Evolutionary conservation across 2,888 invertebrate species (phyloP).

Genomic region (Oxyteleia sp.): DNA sequence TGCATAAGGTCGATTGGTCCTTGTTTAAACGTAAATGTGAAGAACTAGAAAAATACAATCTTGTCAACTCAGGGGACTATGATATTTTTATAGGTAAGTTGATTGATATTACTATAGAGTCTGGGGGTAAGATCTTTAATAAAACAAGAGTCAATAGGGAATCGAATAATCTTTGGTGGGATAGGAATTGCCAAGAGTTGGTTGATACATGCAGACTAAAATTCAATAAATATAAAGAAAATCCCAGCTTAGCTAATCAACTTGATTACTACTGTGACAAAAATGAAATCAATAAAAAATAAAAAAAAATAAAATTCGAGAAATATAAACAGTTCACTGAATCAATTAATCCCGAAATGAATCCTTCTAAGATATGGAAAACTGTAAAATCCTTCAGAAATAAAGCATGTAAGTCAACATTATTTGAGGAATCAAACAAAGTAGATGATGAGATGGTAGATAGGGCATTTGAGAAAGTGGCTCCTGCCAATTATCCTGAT

Average conservation of each 20-base stretch:
- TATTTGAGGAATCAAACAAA: too few relatives aligned
- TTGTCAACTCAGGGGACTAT: constrained; percentile 6
- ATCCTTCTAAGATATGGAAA: too few relatives aligned
- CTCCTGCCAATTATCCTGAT: too few relatives aligned
- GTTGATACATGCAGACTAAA: background rate
- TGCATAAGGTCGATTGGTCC: background rate
- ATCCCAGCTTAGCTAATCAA: constrained; percentile 13
- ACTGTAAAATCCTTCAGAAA: too few relatives aligned
- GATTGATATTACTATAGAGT: background rate
- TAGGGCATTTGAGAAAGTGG: too few relatives aligned
- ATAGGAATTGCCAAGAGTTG: constrained; percentile 11
- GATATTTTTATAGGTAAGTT: constrained; percentile 4
- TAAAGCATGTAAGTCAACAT: too few relatives aligned
- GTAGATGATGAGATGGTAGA: too few relatives aligned
- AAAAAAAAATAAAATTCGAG: background rate
- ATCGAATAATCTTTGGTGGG: constrained; percentile 17
- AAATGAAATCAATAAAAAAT: constrained; percentile 1
- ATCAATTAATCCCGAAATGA: too few relatives aligned
- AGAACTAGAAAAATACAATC: background rate
- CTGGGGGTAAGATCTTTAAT: constrained; percentile 4
- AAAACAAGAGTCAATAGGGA: background rate
- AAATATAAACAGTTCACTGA: too few relatives aligned
- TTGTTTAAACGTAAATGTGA: background rate
- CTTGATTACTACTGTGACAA: background rate
- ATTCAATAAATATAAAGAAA: constrained; percentile 10